Evolutionary conservation across 35 echinoderm and acorn worm species (phyloP).

Genomic region (Acanthaster planci): DNA sequence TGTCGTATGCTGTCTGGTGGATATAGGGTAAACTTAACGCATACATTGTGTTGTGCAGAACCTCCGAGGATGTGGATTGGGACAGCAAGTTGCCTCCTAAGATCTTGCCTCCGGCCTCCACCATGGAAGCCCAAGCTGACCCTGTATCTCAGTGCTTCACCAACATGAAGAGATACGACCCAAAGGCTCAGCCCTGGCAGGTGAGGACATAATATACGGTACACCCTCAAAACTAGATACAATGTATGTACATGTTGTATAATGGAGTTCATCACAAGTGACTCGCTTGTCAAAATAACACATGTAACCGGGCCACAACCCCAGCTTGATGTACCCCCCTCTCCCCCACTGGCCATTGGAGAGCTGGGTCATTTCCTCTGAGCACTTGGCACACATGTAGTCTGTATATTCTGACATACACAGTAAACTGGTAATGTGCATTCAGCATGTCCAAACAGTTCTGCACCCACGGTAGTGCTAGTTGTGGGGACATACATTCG

Average conservation of each 20-base stretch:
- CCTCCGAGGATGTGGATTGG: slow-evolving; percentile 88
- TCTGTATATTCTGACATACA: too few species aligned
- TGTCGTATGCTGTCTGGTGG: too few species aligned
- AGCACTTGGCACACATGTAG: too few species aligned
- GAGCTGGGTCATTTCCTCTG: too few species aligned
- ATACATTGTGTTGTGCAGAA: slow-evolving; percentile 7
- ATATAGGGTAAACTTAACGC: too few species aligned
- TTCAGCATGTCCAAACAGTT: too few species aligned
- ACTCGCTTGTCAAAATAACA: background rate
- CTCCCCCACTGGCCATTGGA: too few species aligned
- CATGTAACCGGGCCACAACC: too few species aligned
- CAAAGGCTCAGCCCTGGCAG: slow-evolving; percentile 66
- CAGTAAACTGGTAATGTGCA: too few species aligned
- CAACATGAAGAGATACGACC: slow-evolving; percentile 80
- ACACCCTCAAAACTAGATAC: background rate
- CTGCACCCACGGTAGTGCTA: too few species aligned
- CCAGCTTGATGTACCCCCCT: too few species aligned
- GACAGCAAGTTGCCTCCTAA: slow-evolving; percentile 84
- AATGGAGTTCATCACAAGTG: background rate
- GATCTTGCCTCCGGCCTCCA: slow-evolving; percentile 76
- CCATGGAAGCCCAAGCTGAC: slow-evolving; percentile 75
- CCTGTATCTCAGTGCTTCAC: slow-evolving; percentile 77
- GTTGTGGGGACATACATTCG: too few species aligned
- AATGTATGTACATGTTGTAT: background rate
- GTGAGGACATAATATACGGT: slow-evolving; percentile 16